Percentiles rank a stretch among this genome's conserved stretches.
These are phyloP conservation scores for Sinocyclocheilus maitianheensis DNA, from an alignment of 2,113 vertebrate genomes.

Conservation along the genomic window DNA sequence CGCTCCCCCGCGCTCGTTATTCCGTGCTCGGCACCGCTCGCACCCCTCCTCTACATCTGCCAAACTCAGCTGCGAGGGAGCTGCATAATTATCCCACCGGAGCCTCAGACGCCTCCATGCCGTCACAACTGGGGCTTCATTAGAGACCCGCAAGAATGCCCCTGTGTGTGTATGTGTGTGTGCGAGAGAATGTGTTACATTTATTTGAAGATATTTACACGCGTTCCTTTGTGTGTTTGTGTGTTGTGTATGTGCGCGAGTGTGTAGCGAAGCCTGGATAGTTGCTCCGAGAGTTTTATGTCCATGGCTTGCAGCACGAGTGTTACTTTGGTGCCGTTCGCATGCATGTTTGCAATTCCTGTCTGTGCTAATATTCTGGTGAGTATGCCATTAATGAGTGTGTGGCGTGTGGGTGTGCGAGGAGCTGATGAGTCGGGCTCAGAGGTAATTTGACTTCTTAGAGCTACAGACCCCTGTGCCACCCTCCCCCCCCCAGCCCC, in stretches of 20 bases:
- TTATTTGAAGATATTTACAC: conserved; percentile 35
- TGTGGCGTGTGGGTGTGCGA: conserved; percentile 50
- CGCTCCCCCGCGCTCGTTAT: conserved; percentile 74
- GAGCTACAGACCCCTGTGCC: conserved; percentile 86
- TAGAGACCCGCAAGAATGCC: conserved; percentile 90
- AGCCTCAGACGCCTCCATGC: conserved; percentile 87
- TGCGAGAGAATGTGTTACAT: conserved; percentile 35
- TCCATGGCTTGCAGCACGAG: conserved; percentile 41
- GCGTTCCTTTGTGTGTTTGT: conserved; percentile 44
- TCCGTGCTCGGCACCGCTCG: conserved; percentile 81
- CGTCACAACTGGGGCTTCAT: conserved; percentile 99
- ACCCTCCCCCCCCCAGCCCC: conserved; percentile 74
- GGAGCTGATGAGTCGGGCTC: conserved; percentile 85
- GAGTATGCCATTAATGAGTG: conserved; percentile 56
- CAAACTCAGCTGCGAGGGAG: conserved; percentile 99
- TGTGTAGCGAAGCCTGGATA: conserved; percentile 50
- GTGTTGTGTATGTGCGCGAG: conserved; percentile 37
- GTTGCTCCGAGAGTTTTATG: conserved; percentile 55
- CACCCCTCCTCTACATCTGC: conserved; percentile 97
- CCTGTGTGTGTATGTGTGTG: conserved; percentile 61
- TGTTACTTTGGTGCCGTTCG: conserved; percentile 18
- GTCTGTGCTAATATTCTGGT: conserved; percentile 50
- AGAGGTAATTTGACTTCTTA: conserved; percentile 93
- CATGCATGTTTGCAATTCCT: conserved; percentile 9
- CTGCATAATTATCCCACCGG: conserved; percentile 98